Conservation (phyloP, 2,797 vertebrate species). For the Aplochiton taeniatus region DNA sequence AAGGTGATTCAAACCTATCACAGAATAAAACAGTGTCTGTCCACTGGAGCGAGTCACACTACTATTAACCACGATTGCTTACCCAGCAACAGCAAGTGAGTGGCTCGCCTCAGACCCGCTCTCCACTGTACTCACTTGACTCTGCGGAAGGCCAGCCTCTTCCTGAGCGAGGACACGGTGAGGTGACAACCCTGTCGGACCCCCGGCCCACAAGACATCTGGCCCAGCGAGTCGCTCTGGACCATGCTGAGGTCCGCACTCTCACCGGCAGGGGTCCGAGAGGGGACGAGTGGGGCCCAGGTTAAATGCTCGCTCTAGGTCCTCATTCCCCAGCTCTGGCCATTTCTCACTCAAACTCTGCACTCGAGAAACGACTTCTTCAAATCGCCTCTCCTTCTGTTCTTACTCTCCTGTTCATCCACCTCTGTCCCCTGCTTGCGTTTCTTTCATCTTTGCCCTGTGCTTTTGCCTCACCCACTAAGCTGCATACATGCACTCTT, state of each 20-base stretch:
- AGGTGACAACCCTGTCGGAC: constrained; percentile 70
- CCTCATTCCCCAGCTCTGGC: constrained; percentile 6
- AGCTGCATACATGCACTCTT: background rate
- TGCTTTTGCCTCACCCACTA: background rate
- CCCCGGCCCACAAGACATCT: constrained; percentile 48
- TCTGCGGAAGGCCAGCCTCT: constrained; percentile 72
- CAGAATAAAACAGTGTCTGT: too few species aligned
- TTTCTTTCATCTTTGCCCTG: background rate
- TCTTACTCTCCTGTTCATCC: background rate
- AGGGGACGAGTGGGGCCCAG: background rate
- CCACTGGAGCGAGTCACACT: too few species aligned
- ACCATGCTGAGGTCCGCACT: constrained; percentile 61
- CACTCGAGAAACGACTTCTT: too few species aligned
- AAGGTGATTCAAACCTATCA: too few species aligned
- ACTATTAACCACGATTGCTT: too few species aligned
- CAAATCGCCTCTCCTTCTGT: background rate
- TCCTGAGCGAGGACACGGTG: constrained; percentile 73
- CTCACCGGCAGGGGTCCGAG: background rate
- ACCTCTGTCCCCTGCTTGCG: background rate
- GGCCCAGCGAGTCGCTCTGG: constrained; percentile 52
- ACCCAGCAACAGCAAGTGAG: background rate
- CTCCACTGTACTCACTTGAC: constrained; percentile 67
- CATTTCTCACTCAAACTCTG: background rate
- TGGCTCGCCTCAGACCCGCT: background rate
- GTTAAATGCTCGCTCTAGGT: background rate